Evolutionary conservation across 1,140 invertebrate species (phyloP), one percentile per base, ranked within the genome.

Genomic region (Zophobas morio): DNA sequence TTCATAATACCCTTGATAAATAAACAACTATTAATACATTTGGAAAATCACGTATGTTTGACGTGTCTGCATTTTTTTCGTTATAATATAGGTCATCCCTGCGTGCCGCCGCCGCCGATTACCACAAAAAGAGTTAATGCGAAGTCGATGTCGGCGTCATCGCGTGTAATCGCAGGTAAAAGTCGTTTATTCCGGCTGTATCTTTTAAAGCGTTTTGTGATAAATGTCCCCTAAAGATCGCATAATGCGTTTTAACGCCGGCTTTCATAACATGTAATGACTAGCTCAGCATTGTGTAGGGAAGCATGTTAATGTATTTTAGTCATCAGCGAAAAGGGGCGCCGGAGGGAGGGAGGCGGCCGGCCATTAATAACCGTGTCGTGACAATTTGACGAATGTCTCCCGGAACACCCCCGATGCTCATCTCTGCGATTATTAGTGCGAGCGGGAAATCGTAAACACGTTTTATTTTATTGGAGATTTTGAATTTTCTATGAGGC

Each of bases 351-450:
- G 6, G 36, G 39, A 74, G 46, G 54, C 63, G 72, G 76, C 63
- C 77, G 78, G 76, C 77, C 82, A 83, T 83, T 83, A 83, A 83
- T 83, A 82, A 81, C 75, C 70, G 79, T 82, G 76, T 82, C 80
- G 81, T 83, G 81, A 83, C 82, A 82, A 82, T 81, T 80, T 82
- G 80, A 82, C 80, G 80, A 83, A 83, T 82, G 76, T 79, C 60
- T 40, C 46, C 46, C 47, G 77, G 34, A 79, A 80, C 79, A 82
- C 82, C 82, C 82, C 80, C 51, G 54, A 63, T 37, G 49, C 49
- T 51, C 49, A 51, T 51, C 49, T 78, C 60, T 5, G 34, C 66
- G 60, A 66, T 63, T 66, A 42, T 66, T 42, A 66, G 40, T 66
- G 33, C 54, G 39, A 60, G 6, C 34, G 56, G 60, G 42, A 66